Evolutionary conservation across 2,888 invertebrate species (phyloP), one percentile per base, ranked within the genome.

Genomic region (Leptopilina drosophilae): DNA sequence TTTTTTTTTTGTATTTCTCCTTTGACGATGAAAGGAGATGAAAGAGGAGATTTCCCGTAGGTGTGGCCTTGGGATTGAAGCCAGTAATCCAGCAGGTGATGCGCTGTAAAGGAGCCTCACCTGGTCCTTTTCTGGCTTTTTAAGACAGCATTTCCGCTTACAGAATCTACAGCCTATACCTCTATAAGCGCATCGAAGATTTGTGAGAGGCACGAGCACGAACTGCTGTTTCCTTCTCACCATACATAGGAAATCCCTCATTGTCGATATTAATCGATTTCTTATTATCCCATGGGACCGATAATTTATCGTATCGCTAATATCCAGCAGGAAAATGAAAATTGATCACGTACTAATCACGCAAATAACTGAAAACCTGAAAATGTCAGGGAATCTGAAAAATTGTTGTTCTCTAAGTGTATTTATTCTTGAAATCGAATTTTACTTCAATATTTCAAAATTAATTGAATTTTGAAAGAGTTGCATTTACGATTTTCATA

Each of bases 11-110:
- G 2, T 2, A 65, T 65, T 40, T 12, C n/a, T 15, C 12, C n/a
- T 14, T 6, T 53, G 53, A 20, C 53, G 1, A 20, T 53, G 53
- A 26, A 69, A 33, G 26, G 14, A 20, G 49, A 69, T 53, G 53
- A 53, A 26, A 69, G 46, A 15, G 20, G 15, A n/a, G 40, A 15
- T 33, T 69, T 53, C 20, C 49, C 46, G 14, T 69, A 53, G 53
- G 14, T 53, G 53, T 49, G 33, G 3, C 53, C 69, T 49, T 69
- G 69, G 49, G 53, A 69, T 69, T 53, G 14, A 49, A 77, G 65
- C 83, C 82, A 79, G 73, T 80, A 75, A 82, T 86, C 84, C 88
- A 86, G 88, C 88, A 88, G 88, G 88, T 88, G 88, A 86, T 86
- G 84, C 82, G 77, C 82, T 26, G 83, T 84, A 64, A 82, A 77